Evolutionary conservation across 2,113 vertebrate species (phyloP), one percentile per base, ranked within the genome.

Genomic region (Axis porcinus): DNA sequence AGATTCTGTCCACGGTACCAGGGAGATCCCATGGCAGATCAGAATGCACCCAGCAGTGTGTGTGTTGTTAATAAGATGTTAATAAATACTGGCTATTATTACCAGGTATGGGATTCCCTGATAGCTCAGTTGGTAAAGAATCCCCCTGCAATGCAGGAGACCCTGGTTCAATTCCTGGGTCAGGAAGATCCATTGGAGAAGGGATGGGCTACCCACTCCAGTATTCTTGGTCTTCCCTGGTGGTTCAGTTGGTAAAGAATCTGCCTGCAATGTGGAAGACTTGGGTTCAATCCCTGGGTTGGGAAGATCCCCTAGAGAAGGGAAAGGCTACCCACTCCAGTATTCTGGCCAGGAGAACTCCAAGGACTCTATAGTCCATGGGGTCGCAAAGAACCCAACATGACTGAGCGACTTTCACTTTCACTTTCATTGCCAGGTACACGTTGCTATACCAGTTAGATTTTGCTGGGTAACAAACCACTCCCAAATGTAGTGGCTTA

Each of bases 231-330:
- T 5, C 64, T 70, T 70, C 67, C n/a, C n/a, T 40, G 5, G 19
- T 40, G 19, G n/a, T 0, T 70, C 67, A 70, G n/a, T 19, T 70
- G 67, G n/a, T 70, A 23, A 70, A 23, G 19, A 40, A 40, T 70
- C 10, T 0, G 2, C 67, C 67, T 23, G n/a, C n/a, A 23, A 6
- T 40, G n/a, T 5, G 8, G 10, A n/a, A 40, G 67, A 36, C n/a
- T 5, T 23, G 19, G 10, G 19, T 23, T 70, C 0, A 2, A 70
- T 36, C n/a, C n/a, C 64, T 36, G 64, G 9, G 17, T 21, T 40
- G 10, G 67, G n/a, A 40, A 40, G 67, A 40, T 70, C 19, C n/a
- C n/a, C n/a, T 23, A 19, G 67, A 6, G 67, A 70, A 23, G 10
- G n/a, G 19, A 70, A 70, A 36, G n/a, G n/a, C 67, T 3, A 23